A percentile compares a stretch with the other conserved stretches of the same genome.
Conservation (phyloP, 2,888 invertebrate genomes). For the Philonicus albiceps region DNA sequence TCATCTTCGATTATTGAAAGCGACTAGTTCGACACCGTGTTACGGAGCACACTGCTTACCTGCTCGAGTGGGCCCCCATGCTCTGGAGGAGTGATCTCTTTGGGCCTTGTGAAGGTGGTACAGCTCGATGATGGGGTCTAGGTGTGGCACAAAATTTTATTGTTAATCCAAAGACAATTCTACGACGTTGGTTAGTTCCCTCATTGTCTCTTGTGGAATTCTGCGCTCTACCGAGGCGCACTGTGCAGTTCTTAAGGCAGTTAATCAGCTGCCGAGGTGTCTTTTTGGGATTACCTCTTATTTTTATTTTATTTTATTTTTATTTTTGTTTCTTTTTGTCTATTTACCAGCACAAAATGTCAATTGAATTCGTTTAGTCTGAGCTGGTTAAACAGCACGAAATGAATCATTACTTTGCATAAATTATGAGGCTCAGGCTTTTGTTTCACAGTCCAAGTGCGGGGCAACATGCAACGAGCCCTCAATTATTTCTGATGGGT, state of each 20-base stretch:
- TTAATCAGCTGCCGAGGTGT: conserved; percentile 8
- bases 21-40: conserved; percentile 4
- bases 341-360: conserved; percentile 7
- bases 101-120: conserved; percentile 28
- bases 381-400: conserved; percentile 14
- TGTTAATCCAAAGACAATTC: conserved; percentile 28
- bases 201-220: conserved; percentile 22
- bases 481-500: conserved; percentile 26
- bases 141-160: conserved; percentile 35
- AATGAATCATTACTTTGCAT: conserved; percentile 32
- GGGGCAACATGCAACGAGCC: background rate
- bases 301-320: too few relatives aligned
- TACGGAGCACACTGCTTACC: background rate
- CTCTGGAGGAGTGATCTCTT: background rate
- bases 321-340: background rate
- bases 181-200: conserved; percentile 1
- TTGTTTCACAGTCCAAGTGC: background rate
- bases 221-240: background rate
- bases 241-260: background rate
- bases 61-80: background rate
- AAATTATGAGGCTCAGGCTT: conserved; percentile 21
- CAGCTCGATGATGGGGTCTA: background rate
- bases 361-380: conserved; percentile 21
- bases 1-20: conserved; percentile 15
- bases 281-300: background rate